Conservation (phyloP, 2,797 vertebrate genomes). For the Phylloscopus collybita region DNA sequence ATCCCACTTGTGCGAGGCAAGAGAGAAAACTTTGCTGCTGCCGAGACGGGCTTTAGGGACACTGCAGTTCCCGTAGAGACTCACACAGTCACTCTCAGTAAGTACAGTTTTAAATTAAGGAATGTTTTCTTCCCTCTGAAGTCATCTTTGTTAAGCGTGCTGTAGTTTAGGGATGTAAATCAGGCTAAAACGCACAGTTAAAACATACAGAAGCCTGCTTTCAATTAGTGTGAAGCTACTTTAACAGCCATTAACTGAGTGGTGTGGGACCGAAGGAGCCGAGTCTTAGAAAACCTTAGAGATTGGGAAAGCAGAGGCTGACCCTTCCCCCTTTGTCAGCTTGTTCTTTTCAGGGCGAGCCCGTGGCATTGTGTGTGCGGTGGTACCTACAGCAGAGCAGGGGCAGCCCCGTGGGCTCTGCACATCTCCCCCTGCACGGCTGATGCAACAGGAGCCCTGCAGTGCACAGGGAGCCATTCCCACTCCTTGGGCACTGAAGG, state of each 20-base stretch:
- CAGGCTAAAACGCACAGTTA: not conserved
- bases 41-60: not conserved
- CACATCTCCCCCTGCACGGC: not conserved
- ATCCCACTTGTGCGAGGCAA: not conserved
- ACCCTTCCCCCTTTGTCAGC: not conserved
- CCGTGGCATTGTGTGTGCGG: not conserved
- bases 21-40: not conserved
- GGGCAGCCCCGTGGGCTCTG: not conserved
- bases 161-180: conserved; percentile 1
- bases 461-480: not conserved
- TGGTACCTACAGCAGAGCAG: conserved; percentile 29
- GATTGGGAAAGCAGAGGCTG: not conserved
- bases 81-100: not conserved
- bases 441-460: not conserved
- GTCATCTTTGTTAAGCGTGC: not conserved
- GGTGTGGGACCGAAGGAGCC: not conserved
- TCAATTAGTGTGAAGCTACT: not conserved
- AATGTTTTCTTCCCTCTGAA: not conserved
- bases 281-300: not conserved
- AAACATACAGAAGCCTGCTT: not conserved
- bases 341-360: not conserved
- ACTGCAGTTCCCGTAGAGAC: not conserved
- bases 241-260: not conserved
- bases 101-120: conserved; percentile 27
- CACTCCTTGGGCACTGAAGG: not conserved